Conservation (phyloP, 2,888 invertebrate genomes). For the Spisula subtruncata region DNA sequence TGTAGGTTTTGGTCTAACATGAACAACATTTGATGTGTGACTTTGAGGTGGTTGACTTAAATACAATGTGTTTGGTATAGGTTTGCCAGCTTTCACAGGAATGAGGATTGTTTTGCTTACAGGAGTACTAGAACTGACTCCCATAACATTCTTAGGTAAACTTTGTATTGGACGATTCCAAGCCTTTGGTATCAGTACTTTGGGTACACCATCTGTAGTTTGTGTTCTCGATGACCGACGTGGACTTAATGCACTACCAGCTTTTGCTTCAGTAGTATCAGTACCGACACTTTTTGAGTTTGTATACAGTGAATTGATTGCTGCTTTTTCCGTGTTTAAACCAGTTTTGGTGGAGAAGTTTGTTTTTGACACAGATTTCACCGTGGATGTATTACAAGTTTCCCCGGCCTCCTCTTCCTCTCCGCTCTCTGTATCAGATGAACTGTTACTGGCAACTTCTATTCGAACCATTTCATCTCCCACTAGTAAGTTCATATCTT, state of each 20-base stretch:
- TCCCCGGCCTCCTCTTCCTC: neutral
- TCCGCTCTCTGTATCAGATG: neutral
- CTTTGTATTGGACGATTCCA: neutral
- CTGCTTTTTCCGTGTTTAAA: neutral
- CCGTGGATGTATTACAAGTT: neutral
- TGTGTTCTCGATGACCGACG: neutral
- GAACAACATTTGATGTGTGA: neutral
- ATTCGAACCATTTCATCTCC: conserved; percentile 45
- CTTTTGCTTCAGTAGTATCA: neutral
- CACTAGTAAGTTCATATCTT: conserved; percentile 32
- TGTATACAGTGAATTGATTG: neutral
- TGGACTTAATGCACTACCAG: neutral
- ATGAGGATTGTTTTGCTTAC: neutral
- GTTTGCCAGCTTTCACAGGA: neutral
- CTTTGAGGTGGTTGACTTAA: neutral
- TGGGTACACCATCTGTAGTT: neutral
- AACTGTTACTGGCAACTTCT: conserved; percentile 28
- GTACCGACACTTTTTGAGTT: neutral
- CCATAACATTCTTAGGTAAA: neutral
- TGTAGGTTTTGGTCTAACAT: neutral
- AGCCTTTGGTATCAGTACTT: neutral
- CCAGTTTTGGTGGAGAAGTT: neutral
- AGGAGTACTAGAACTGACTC: neutral
- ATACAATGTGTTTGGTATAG: neutral
- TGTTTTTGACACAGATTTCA: neutral